Conservation (phyloP, 2,888 invertebrate species). For the Pseudoips prasinana region DNA sequence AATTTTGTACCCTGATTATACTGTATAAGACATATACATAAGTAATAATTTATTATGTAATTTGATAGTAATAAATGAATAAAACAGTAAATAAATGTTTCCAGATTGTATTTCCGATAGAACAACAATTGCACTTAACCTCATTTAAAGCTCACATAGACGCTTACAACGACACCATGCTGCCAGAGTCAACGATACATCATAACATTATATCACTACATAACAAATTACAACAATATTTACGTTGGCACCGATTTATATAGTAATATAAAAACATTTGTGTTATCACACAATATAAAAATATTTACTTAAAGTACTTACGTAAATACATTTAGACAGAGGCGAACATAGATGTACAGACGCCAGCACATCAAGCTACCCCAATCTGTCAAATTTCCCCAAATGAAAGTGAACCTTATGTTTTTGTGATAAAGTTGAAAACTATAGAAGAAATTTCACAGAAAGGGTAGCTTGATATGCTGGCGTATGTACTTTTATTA, state of each 20-base stretch:
- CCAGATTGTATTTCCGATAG: conserved; percentile 75
- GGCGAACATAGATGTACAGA: too few relatives aligned
- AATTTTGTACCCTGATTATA: too few relatives aligned
- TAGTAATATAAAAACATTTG: conserved; percentile 75
- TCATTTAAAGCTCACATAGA: conserved; percentile 67
- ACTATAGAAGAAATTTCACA: too few relatives aligned
- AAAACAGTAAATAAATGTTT: conserved; percentile 52
- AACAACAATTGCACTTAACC: conserved; percentile 76
- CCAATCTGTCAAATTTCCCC: too few relatives aligned
- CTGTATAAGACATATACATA: conserved; percentile 5
- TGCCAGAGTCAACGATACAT: conserved; percentile 72
- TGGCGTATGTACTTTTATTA: too few relatives aligned
- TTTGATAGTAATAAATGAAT: conserved; percentile 30
- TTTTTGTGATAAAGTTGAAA: too few relatives aligned
- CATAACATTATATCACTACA: conserved; percentile 77
- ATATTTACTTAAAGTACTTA: conserved; percentile 75
- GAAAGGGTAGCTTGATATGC: too few relatives aligned
- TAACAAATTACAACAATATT: conserved; percentile 81
- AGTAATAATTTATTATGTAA: conserved; percentile 26
- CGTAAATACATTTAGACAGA: conserved; percentile 70
- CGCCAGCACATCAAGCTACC: too few relatives aligned
- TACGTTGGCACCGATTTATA: conserved; percentile 80
- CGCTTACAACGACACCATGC: conserved; percentile 46
- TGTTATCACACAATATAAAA: conserved; percentile 77
- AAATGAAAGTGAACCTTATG: too few relatives aligned